These are phyloP conservation scores for Lordiphosa stackelbergi DNA, from an alignment of 1,140 invertebrate species.

Conservation along the genomic window DNA sequence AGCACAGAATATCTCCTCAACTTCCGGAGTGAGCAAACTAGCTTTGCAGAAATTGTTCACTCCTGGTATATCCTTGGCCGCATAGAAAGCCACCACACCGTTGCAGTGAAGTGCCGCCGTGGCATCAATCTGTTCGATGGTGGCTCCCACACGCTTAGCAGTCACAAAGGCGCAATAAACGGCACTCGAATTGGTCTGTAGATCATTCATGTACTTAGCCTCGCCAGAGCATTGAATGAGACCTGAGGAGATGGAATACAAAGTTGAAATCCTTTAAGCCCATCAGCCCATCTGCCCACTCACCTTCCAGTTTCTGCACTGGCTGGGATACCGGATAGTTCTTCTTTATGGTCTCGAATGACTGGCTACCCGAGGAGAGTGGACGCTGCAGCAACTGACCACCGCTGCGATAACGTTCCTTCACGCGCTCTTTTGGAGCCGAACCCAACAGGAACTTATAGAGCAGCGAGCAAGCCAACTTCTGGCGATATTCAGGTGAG, in stretches of 20 bases:
- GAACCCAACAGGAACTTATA: slow-evolving; percentile 83
- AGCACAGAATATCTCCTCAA: slow-evolving; percentile 78
- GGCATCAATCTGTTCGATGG: slow-evolving; percentile 80
- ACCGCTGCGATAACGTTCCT: slow-evolving; percentile 76
- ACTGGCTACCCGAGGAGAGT: slow-evolving; percentile 85
- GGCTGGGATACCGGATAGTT: slow-evolving; percentile 88
- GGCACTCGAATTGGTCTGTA: slow-evolving; percentile 79
- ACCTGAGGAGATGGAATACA: slow-evolving; percentile 78
- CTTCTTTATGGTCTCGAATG: slow-evolving; percentile 84
- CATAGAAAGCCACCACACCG: slow-evolving; percentile 85
- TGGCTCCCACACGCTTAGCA: slow-evolving; percentile 79
- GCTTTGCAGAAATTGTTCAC: slow-evolving; percentile 79
- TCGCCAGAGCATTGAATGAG: slow-evolving; percentile 86
- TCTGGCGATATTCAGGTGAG: slow-evolving; percentile 81
- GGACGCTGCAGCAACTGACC: slow-evolving; percentile 81
- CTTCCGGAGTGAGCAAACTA: slow-evolving; percentile 26
- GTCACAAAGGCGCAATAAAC: slow-evolving; percentile 83
- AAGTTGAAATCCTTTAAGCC: not conserved
- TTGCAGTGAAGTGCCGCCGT: slow-evolving; percentile 79
- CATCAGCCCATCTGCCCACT: not conserved
- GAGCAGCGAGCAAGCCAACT: slow-evolving; percentile 82
- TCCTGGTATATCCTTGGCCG: slow-evolving; percentile 86
- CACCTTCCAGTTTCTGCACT: slow-evolving; percentile 84
- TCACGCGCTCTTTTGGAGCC: slow-evolving; percentile 60
- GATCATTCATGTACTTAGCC: slow-evolving; percentile 83